Base-by-base conservation (phyloP, 2,797 vertebrate genomes). In the Anguilla anguilla region DNA sequence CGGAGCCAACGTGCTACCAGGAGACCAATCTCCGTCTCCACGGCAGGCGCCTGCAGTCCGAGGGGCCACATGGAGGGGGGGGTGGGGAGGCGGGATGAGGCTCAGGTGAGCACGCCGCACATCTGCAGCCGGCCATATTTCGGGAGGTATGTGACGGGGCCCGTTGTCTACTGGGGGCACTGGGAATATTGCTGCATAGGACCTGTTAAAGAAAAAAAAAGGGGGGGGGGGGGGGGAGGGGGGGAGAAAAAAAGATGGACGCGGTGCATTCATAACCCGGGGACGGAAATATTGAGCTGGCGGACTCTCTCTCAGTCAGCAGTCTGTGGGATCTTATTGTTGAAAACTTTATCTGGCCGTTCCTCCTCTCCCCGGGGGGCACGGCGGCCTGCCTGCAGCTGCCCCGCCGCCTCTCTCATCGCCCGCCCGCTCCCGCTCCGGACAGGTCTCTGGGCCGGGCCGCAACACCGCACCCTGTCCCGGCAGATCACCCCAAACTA, bases 121-220 rank as follows among this genome's bases (percentile, higher is more conserved):
- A 98, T 97, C 97, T 98, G 97, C 96, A 96, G 96, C 94, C n/a
- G 93, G 95, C 94, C 96, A 95, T 95, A 94, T 97, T 95, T 96
- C 92, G 91, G 94, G 94, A 94, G 88, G 89, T 35, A 90, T 88
- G 84, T 88, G 88, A 89, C 87, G 91, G 95, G 96, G 96, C 96
- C 96, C 96, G 96, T 95, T 97, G 96, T 97, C 98, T 97, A 98
- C 96, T 95, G 96, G 94, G 92, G 96, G 96, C 97, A 98, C 97
- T 98, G 97, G 97, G 96, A 95, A 95, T 94, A 91, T 93, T 94
- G 96, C 96, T 98, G 94, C 96, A 91, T 96, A 97, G 97, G 97
- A 96, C 95, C 96, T 90, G 95, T 98, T 97, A 97, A 94, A 96
- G 96, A 43, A 91, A 89, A 89, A 92, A 89, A 85, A 95, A 96